Evolutionary conservation across 2,888 invertebrate genomes (phyloP), one percentile per base, ranked within the genome.

Genomic region (Matsumyia berberina): DNA sequence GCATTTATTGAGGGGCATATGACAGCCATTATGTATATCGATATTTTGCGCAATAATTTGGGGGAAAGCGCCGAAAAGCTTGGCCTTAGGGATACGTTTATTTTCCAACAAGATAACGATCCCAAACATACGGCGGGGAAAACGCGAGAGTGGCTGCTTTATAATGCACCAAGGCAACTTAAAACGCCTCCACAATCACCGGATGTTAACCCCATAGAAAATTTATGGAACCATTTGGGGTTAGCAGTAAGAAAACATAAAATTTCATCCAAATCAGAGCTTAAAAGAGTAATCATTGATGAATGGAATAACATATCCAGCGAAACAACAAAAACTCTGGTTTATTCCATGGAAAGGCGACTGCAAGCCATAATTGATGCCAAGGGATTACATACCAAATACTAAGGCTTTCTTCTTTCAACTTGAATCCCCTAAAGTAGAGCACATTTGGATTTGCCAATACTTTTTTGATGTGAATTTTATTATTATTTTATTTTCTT

Each of bases 391-490:
- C 35, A 35, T 35, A 35, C 11, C 2, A 35, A 0, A 9, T 2
- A 35, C 9, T 35, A 9, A n/a, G n/a, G n/a, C n/a, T n/a, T n/a
- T n/a, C n/a, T n/a, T n/a, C n/a, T n/a, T n/a, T n/a, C n/a, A n/a
- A n/a, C n/a, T n/a, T n/a, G n/a, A n/a, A n/a, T n/a, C n/a, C n/a
- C n/a, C n/a, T n/a, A n/a, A n/a, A n/a, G n/a, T n/a, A n/a, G n/a
- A n/a, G n/a, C n/a, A n/a, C 46, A n/a, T n/a, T n/a, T 46, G 19
- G 3, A 44, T 44, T 44, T 44, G 44, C 15, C 17, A 44, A 44
- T 44, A 44, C 17, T 44, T 44, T 44, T 44, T 44, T 44, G 44
- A 44, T 44, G 42, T 42, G 12, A 42, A 42, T 42, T 42, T 42
- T 15, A 7, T 42, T 42, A 11, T 7, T 42, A 1, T 9, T 42